These are phyloP conservation scores for Adelges cooleyi DNA, from an alignment of 1,140 invertebrate species.

Conservation along the genomic window DNA sequence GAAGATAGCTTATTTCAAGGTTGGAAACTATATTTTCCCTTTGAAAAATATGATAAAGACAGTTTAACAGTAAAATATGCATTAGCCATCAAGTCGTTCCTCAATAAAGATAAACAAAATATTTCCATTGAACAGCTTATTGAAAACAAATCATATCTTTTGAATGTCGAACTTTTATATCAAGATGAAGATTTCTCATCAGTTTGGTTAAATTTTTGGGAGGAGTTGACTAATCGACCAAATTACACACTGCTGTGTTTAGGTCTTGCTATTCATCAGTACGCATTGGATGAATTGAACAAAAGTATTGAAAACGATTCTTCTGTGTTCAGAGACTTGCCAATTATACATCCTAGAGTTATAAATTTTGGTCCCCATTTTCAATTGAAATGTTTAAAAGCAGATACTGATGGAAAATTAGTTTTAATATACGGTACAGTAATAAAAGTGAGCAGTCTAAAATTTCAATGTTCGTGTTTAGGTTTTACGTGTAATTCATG, in stretches of 20 bases:
- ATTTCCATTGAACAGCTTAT: constrained; percentile 50
- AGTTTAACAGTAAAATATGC: constrained; percentile 42
- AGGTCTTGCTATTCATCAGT: constrained; percentile 61
- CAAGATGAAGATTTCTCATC: constrained; percentile 47
- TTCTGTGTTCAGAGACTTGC: constrained; percentile 36
- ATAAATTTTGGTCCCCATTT: constrained; percentile 56
- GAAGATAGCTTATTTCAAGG: constrained; percentile 42
- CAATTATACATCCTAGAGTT: constrained; percentile 50
- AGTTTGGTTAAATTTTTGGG: constrained; percentile 50
- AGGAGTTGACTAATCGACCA: constrained; percentile 53
- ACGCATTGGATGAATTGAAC: constrained; percentile 37
- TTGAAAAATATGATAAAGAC: constrained; percentile 46
- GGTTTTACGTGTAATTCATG: constrained; percentile 69
- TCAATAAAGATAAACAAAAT: constrained; percentile 42
- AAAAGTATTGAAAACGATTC: constrained; percentile 32
- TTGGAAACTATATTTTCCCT: constrained; percentile 57
- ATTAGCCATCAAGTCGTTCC: constrained; percentile 44
- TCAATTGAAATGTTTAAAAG: constrained; percentile 61
- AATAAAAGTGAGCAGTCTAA: constrained; percentile 64
- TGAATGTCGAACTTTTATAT: constrained; percentile 53
- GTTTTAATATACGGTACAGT: constrained; percentile 75
- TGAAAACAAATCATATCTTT: constrained; percentile 46
- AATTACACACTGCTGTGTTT: constrained; percentile 51
- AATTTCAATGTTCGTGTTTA: constrained; percentile 60
- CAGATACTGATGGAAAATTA: constrained; percentile 69